phyloP scores from a whole-genome alignment of 2,113 vertebrate species.

The Nyctereutes procyonoides region DNA sequence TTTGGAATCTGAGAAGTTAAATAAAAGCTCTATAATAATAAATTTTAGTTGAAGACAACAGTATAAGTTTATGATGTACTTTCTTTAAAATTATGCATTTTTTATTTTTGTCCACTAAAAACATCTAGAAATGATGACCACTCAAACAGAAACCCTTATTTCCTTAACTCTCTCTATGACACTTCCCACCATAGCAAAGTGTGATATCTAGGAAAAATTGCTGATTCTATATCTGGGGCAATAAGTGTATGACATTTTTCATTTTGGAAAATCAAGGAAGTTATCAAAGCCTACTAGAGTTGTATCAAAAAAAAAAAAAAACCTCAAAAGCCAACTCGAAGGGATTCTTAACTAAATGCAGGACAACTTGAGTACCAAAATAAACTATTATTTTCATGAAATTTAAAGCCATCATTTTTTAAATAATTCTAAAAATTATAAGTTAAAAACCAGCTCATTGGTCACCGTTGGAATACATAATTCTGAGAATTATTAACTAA shows the following conservation, averaged over 20 bases:
- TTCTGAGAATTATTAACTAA: background rate
- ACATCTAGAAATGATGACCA: background rate
- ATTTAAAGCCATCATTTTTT: background rate
- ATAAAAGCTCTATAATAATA: background rate
- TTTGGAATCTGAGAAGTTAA: background rate
- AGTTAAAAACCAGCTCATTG: background rate
- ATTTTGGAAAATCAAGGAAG: constrained; percentile 26
- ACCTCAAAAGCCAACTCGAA: background rate
- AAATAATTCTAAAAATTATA: background rate
- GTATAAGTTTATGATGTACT: background rate
- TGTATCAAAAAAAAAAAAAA: background rate
- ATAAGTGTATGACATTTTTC: background rate
- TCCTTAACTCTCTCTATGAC: background rate
- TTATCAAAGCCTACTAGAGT: background rate
- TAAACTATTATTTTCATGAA: background rate
- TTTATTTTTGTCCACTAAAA: background rate
- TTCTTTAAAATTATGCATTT: constrained; percentile 22
- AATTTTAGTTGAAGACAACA: background rate
- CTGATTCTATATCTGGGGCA: background rate
- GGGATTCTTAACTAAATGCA: background rate
- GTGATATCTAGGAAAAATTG: background rate
- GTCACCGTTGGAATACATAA: background rate
- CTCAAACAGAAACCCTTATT: background rate
- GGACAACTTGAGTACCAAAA: background rate
- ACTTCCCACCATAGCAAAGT: background rate